These are phyloP conservation scores for Semnornis frantzii DNA, from an alignment of 2,113 vertebrate species.

Conservation along the genomic window DNA sequence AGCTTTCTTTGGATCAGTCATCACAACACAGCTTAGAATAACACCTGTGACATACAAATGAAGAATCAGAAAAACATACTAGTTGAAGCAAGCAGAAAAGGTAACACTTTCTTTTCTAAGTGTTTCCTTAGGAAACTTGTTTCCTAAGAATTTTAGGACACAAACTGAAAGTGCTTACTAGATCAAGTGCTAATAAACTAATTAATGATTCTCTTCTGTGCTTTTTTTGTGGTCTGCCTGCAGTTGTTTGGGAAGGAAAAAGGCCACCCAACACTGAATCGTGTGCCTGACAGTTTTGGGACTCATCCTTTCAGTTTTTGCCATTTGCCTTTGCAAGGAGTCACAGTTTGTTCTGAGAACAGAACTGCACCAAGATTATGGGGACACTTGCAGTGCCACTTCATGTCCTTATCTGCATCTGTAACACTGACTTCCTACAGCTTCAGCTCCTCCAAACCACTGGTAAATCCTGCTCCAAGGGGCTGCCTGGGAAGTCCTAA, in stretches of 20 bases:
- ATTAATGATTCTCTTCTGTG: not conserved
- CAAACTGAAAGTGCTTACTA: not conserved
- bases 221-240: not conserved
- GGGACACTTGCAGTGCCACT: not conserved
- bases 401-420: not conserved
- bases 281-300: not conserved
- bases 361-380: not conserved
- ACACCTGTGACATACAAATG: slow-evolving; percentile 77
- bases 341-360: not conserved
- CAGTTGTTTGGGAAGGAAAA: not conserved
- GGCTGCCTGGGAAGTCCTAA: not conserved
- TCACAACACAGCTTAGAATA: slow-evolving; percentile 81
- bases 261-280: not conserved
- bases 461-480: not conserved
- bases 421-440: not conserved
- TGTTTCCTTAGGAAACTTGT: not conserved
- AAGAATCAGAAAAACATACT: not conserved
- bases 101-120: not conserved
- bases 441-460: not conserved
- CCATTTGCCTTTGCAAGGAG: not conserved
- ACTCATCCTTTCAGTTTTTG: not conserved
- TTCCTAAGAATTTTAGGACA: not conserved
- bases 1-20: slow-evolving; percentile 70
- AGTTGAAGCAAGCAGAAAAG: not conserved
- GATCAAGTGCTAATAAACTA: not conserved